A percentile compares a stretch with the other conserved stretches of the same genome.
Conservation (phyloP, 2,888 invertebrate species). For the Cataglyphis altisquamis region DNA sequence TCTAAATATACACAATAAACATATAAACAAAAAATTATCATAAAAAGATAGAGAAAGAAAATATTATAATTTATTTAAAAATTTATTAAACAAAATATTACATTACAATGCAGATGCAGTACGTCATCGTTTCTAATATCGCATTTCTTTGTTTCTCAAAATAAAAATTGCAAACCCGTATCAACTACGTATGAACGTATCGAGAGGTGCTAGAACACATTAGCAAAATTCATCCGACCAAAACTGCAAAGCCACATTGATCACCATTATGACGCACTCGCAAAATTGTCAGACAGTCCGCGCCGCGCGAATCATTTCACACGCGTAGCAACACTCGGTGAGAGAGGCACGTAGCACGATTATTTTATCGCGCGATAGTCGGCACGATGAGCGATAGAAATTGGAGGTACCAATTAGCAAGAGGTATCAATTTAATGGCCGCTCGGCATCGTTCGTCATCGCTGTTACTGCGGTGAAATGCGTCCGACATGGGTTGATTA, state of each 20-base stretch:
- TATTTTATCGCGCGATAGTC: slow-evolving; percentile 61
- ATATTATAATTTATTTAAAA: neutral
- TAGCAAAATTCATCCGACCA: slow-evolving; percentile 47
- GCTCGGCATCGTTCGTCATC: slow-evolving; percentile 70
- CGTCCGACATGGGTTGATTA: slow-evolving; percentile 71
- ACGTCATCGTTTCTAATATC: neutral
- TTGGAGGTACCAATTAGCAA: slow-evolving; percentile 74
- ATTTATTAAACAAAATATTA: neutral
- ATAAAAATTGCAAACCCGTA: neutral
- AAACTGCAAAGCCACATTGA: slow-evolving; percentile 46
- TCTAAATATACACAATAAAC: neutral
- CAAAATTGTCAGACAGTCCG: slow-evolving; percentile 49
- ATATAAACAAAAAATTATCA: neutral
- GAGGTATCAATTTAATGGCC: slow-evolving; percentile 74
- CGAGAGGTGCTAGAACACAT: slow-evolving; percentile 23
- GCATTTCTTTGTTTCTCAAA: neutral
- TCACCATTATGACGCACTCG: slow-evolving; percentile 35
- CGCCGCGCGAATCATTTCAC: slow-evolving; percentile 46
- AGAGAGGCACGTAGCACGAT: slow-evolving; percentile 38
- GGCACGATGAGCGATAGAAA: slow-evolving; percentile 63
- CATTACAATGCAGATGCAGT: slow-evolving; percentile 16
- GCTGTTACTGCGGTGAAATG: slow-evolving; percentile 61
- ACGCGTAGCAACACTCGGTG: slow-evolving; percentile 24
- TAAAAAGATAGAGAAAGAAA: neutral
- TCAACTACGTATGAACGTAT: slow-evolving; percentile 8